Evolutionary conservation across 2,888 invertebrate species (phyloP).

Genomic region (Cerceris rybyensis): DNA sequence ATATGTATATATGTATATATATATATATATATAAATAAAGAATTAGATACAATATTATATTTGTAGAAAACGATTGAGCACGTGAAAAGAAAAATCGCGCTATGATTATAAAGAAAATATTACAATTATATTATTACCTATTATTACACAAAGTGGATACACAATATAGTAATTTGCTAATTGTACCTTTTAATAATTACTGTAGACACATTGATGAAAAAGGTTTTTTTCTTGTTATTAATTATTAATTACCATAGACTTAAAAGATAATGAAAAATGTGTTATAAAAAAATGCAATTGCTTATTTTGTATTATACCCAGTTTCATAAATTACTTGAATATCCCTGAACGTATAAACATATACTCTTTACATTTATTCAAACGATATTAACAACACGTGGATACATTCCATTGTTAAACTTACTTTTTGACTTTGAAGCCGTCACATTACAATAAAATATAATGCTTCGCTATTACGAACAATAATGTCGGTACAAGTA

Average conservation of each 20-base stretch:
- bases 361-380: constrained; percentile 10
- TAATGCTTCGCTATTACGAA: not conserved
- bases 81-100: constrained; percentile 77
- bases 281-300: constrained; percentile 78
- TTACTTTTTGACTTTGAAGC: not conserved
- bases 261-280: constrained; percentile 81
- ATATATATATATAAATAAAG: constrained; percentile 67
- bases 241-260: constrained; percentile 80
- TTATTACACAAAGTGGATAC: constrained; percentile 81
- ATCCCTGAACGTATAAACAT: constrained; percentile 15
- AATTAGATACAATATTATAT: constrained; percentile 80
- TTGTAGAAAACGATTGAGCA: constrained; percentile 79
- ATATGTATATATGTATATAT: constrained; percentile 32
- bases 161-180: constrained; percentile 81
- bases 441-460: constrained; percentile 13
- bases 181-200: constrained; percentile 82
- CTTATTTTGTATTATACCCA: constrained; percentile 72
- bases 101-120: constrained; percentile 79
- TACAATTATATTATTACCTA: constrained; percentile 80
- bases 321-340: constrained; percentile 54
- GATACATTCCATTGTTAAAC: constrained; percentile 25
- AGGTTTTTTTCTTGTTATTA: constrained; percentile 81
- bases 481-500: not conserved
- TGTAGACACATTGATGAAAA: constrained; percentile 80
- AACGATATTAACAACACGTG: constrained; percentile 8